Conservation (phyloP, 2,888 invertebrate species). For the Ligdia adustata region DNA sequence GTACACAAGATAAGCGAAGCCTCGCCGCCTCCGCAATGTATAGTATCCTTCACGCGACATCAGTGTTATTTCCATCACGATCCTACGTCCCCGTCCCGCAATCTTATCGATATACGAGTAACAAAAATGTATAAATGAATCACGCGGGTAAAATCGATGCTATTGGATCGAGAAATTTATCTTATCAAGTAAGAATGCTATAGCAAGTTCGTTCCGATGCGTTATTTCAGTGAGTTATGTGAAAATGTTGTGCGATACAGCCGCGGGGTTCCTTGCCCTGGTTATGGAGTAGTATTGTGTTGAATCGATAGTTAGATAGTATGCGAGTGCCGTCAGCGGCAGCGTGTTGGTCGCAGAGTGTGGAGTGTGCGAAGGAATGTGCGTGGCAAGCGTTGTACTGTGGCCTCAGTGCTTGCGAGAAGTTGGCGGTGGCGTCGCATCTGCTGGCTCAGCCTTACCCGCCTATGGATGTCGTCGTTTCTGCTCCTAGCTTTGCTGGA, state of each 20-base stretch:
- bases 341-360: slow-evolving; percentile 57
- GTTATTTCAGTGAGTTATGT: slow-evolving; percentile 33
- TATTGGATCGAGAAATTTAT: slow-evolving; percentile 52
- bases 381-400: slow-evolving; percentile 64
- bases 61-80: slow-evolving; percentile 49
- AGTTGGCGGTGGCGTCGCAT: slow-evolving; percentile 56
- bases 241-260: slow-evolving; percentile 21
- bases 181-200: slow-evolving; percentile 53
- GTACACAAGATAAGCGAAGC: slow-evolving; percentile 50
- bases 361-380: slow-evolving; percentile 63
- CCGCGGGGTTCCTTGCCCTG: slow-evolving; percentile 35
- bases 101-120: slow-evolving; percentile 70
- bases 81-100: slow-evolving; percentile 47
- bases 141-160: slow-evolving; percentile 66
- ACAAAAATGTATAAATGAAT: slow-evolving; percentile 65
- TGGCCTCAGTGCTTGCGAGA: slow-evolving; percentile 59
- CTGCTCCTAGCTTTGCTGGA: slow-evolving; percentile 61
- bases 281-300: slow-evolving; percentile 41
- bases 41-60: slow-evolving; percentile 45
- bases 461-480: slow-evolving; percentile 63
- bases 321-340: slow-evolving; percentile 55
- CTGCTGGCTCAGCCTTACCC: slow-evolving; percentile 66
- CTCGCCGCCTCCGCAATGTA: slow-evolving; percentile 49
- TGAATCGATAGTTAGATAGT: slow-evolving; percentile 33
- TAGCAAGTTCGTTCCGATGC: slow-evolving; percentile 8